Evolutionary conservation across 2,797 vertebrate species (phyloP).

Genomic region (Rhinella marina): DNA sequence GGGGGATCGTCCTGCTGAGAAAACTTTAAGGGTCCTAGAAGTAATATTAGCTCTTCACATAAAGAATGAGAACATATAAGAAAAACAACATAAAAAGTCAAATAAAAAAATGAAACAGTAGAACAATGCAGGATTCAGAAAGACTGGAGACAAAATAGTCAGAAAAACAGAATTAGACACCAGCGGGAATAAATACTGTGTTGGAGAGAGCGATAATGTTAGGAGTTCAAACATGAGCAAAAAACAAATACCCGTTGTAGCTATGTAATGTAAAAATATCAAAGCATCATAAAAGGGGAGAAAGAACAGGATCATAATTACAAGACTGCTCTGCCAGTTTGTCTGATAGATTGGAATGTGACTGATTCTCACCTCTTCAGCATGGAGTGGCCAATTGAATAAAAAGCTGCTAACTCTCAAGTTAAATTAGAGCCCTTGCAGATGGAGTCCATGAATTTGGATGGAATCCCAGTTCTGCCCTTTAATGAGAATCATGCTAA

Average conservation of each 20-base stretch:
- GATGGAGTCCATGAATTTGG: slow-evolving; percentile 43
- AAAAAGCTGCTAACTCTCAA: slow-evolving; percentile 38
- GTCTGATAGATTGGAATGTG: slow-evolving; percentile 28
- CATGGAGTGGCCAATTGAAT: slow-evolving; percentile 33
- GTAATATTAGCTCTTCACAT: not conserved
- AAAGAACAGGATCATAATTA: slow-evolving; percentile 10
- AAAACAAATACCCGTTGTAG: slow-evolving; percentile 3
- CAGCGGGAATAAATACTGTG: not conserved
- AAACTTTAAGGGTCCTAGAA: not conserved
- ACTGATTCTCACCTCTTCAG: slow-evolving; percentile 38
- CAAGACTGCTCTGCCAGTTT: not conserved
- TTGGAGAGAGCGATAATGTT: not conserved
- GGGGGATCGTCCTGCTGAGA: not conserved
- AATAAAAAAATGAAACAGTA: not conserved
- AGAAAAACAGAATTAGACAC: not conserved
- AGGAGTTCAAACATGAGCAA: not conserved
- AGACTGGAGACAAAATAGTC: not conserved
- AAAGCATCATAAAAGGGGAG: not conserved
- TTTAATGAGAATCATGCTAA: slow-evolving; percentile 55
- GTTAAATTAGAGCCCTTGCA: slow-evolving; percentile 32
- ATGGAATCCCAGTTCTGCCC: slow-evolving; percentile 46
- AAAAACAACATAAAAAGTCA: not conserved
- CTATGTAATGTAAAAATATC: slow-evolving; percentile 1
- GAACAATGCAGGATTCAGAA: not conserved
- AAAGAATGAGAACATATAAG: not conserved